These are phyloP conservation scores for Microcebus ravelobensis DNA, from an alignment of 2,113 vertebrate genomes.

Conservation along the genomic window DNA sequence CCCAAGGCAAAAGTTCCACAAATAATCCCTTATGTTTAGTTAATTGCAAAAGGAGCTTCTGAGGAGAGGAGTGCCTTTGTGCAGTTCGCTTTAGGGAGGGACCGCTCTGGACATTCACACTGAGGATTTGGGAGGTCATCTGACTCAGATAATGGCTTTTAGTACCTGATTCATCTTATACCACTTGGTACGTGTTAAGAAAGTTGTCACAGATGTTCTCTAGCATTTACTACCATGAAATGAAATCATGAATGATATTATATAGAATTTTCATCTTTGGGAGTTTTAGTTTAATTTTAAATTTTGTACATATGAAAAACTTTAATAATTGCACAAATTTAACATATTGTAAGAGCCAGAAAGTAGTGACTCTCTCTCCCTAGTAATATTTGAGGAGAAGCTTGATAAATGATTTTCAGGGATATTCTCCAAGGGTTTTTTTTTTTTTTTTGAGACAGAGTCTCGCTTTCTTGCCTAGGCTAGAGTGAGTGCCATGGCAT, in stretches of 20 bases:
- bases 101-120: neutral
- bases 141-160: neutral
- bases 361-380: neutral
- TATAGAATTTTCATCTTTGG: neutral
- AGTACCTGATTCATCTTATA: neutral
- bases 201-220: neutral
- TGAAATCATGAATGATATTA: neutral
- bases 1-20: neutral
- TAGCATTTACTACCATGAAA: neutral
- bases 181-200: neutral
- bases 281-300: neutral
- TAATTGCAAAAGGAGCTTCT: neutral
- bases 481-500: no score
- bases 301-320: neutral
- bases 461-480: no score
- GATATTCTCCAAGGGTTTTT: neutral
- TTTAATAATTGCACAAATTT: neutral
- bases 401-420: neutral
- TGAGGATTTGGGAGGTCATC: neutral
- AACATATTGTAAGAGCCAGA: neutral
- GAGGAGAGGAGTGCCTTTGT: neutral
- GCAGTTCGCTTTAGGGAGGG: neutral
- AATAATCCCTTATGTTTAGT: neutral
- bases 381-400: neutral
- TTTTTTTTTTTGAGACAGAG: no score